Conservation (phyloP, 2,888 invertebrate genomes). For the Machimus rusticus region DNA sequence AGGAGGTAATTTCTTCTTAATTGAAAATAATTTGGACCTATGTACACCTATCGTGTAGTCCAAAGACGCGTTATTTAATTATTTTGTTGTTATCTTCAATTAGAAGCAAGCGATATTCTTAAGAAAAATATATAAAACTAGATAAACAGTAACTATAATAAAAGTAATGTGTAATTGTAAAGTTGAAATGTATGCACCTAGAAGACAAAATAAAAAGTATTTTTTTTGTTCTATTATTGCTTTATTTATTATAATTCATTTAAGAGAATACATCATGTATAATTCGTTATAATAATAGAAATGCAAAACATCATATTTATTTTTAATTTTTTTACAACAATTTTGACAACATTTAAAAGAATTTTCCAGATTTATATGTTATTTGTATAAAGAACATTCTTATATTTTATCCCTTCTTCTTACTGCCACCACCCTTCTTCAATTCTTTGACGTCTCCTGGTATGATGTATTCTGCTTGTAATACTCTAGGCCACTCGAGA, state of each 20-base stretch:
- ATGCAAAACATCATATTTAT: too few relatives aligned
- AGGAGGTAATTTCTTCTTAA: neutral
- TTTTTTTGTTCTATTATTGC: neutral
- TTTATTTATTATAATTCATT: neutral
- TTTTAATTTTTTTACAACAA: neutral
- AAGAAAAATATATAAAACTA: neutral
- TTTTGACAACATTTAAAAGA: neutral
- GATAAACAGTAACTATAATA: too few relatives aligned
- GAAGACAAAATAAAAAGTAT: too few relatives aligned
- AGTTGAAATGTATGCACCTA: too few relatives aligned
- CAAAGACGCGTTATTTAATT: neutral
- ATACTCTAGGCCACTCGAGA: neutral
- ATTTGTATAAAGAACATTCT: neutral
- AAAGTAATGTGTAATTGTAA: too few relatives aligned
- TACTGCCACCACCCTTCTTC: neutral
- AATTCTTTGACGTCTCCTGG: neutral
- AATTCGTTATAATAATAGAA: neutral
- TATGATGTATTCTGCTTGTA: neutral
- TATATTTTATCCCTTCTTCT: neutral
- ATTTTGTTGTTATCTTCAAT: too few relatives aligned
- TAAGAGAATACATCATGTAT: neutral
- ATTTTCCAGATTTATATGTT: neutral
- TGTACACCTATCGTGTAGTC: neutral
- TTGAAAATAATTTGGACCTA: neutral
- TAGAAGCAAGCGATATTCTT: neutral